Base-by-base conservation (phyloP, 2,113 vertebrate species). In the Taxidea taxus region DNA sequence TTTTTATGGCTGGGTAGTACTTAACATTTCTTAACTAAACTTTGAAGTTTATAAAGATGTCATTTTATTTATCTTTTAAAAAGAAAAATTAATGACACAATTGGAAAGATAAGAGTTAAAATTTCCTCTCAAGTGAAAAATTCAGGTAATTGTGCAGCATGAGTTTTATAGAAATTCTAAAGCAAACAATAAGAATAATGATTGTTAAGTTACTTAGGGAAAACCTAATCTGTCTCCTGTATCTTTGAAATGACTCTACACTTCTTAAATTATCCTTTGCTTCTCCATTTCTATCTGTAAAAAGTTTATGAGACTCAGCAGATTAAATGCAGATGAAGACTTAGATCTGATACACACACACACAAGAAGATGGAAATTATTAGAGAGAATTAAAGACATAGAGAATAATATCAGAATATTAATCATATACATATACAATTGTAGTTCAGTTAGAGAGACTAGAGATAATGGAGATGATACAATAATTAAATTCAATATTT, bases 101-200 rank as follows among this genome's bases (percentile, higher is more conserved):
- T 80, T 74, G 47, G 42, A 82, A 97, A 77, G 23, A 60, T 25
- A 66, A 84, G 6, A 86, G 31, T 68, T 91, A 47, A 95, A 77
- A 91, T 74, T 85, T 54, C 47, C 66, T 92, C 74, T 77, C 87
- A 96, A 94, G 7, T 91, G 20, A 95, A 97, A 87, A 96, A 58
- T 78, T 75, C 16, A 87, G 51, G 51, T 93, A 89, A 85, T 82
- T 72, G 12, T 78, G 44, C 6, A 96, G n/a, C 4, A n/a, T 78
- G 27, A 86, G 4, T 94, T 86, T 91, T 82, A 87, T 31, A 85
- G 37, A 42, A 93, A 80, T 39, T 29, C 37, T 58, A 66, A 60
- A 83, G 51, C 15, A 81, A 94, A 96, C 15, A 81, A 77, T 44
- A 68, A 62, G 70, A 16, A 85, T 66, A 90, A 82, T 51, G n/a